Conservation (phyloP, 1,140 invertebrate species). For the Eueides isabella region DNA sequence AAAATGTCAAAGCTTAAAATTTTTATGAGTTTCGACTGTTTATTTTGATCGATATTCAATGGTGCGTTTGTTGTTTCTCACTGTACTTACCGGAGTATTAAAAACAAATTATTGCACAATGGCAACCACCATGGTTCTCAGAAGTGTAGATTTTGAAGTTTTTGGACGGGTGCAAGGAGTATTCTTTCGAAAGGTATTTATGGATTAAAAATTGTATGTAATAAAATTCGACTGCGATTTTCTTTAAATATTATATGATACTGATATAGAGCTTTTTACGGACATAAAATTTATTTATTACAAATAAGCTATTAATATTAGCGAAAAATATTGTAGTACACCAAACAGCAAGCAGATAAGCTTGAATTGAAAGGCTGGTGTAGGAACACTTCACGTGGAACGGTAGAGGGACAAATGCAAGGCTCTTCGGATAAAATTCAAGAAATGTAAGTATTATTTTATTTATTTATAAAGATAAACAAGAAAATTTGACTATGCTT, state of each 20-base stretch:
- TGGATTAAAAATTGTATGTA: too few relatives aligned
- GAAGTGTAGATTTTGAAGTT: constrained; percentile 84
- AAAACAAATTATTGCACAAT: constrained; percentile 42
- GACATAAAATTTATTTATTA: too few relatives aligned
- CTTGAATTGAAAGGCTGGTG: constrained; percentile 89
- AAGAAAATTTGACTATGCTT: too few relatives aligned
- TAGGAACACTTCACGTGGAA: constrained; percentile 87
- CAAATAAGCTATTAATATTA: not conserved
- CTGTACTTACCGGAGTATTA: constrained; percentile 50
- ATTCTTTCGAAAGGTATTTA: constrained; percentile 83
- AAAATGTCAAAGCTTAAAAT: not conserved
- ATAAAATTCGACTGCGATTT: too few relatives aligned
- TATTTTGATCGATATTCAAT: constrained; percentile 47
- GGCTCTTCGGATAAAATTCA: constrained; percentile 85
- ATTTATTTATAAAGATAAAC: not conserved
- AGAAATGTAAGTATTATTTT: constrained; percentile 84
- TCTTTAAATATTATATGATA: too few relatives aligned
- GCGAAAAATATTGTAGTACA: constrained; percentile 69
- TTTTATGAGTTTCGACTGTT: constrained; percentile 14
- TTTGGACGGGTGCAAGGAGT: constrained; percentile 86
- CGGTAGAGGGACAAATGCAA: constrained; percentile 88
- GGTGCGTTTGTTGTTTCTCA: constrained; percentile 60
- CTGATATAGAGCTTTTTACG: too few relatives aligned
- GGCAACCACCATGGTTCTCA: constrained; percentile 48
- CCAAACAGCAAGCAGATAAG: constrained; percentile 85